Conservation (phyloP, 1,140 invertebrate species). For the Monochamus saltuarius region DNA sequence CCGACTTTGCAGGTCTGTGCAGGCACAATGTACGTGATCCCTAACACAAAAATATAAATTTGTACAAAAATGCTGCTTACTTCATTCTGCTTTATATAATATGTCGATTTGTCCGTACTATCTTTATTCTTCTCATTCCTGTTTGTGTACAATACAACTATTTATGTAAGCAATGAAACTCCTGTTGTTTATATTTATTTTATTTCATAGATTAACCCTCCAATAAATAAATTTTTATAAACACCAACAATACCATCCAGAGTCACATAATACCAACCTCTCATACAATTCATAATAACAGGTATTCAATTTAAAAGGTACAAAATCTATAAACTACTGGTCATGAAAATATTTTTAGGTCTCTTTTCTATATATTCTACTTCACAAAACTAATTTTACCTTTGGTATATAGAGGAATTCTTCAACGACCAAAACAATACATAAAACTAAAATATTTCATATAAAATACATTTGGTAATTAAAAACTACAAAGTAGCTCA, state of each 20-base stretch:
- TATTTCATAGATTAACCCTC: constrained; percentile 11
- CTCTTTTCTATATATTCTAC: constrained; percentile 32
- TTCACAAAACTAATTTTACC: constrained; percentile 2
- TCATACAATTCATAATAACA: constrained; percentile 17
- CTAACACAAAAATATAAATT: too few species aligned
- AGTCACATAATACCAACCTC: constrained; percentile 10
- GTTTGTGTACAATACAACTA: not conserved
- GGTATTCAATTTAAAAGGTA: constrained; percentile 41
- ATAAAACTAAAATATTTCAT: constrained; percentile 11
- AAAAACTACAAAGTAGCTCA: constrained; percentile 30
- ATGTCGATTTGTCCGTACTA: too few species aligned
- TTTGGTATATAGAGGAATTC: not conserved
- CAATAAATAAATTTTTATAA: constrained; percentile 18
- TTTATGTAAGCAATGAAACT: not conserved
- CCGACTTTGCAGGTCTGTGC: too few species aligned
- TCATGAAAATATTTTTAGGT: constrained; percentile 46
- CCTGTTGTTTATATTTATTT: not conserved
- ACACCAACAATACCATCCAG: constrained; percentile 20
- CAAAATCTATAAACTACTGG: constrained; percentile 45
- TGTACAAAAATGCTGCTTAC: too few species aligned
- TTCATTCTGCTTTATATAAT: too few species aligned
- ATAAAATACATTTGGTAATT: constrained; percentile 25
- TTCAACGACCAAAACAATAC: constrained; percentile 13
- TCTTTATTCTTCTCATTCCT: too few species aligned
- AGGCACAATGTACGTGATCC: too few species aligned